Evolutionary conservation across 2,113 vertebrate species (phyloP).

Genomic region (Rana temporaria): DNA sequence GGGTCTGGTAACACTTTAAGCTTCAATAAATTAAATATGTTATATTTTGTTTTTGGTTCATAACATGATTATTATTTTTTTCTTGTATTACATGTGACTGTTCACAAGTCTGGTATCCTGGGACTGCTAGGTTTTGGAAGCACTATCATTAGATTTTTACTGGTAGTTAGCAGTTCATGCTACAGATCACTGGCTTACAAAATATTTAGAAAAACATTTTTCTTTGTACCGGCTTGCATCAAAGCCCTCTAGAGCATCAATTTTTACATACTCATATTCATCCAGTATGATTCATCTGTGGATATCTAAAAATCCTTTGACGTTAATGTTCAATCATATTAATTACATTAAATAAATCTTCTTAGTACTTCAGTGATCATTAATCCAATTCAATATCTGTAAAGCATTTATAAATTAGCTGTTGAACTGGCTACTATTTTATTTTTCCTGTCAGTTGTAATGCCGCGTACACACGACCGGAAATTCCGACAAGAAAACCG

Average conservation of each 20-base stretch:
- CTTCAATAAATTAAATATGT: too few relatives aligned
- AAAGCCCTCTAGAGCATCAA: background rate
- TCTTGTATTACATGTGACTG: too few relatives aligned
- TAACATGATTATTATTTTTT: too few relatives aligned
- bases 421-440: background rate
- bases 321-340: conserved; percentile 27
- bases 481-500: too few relatives aligned
- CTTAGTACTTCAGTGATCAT: conserved; percentile 14
- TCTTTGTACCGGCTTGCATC: background rate
- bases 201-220: background rate
- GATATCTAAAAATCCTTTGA: conserved; percentile 17
- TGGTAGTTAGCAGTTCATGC: too few relatives aligned
- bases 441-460: too few relatives aligned
- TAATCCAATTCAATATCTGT: conserved; percentile 27
- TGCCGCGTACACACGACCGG: too few relatives aligned
- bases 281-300: conserved; percentile 2
- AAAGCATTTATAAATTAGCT: background rate
- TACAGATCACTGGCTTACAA: background rate
- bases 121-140: too few relatives aligned
- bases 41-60: too few relatives aligned
- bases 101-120: too few relatives aligned
- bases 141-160: too few relatives aligned
- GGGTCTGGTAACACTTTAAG: too few relatives aligned
- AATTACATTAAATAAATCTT: conserved; percentile 32
- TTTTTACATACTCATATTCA: background rate